phyloP scores from a whole-genome alignment of 2,113 vertebrate species.

The Mugil cephalus region DNA sequence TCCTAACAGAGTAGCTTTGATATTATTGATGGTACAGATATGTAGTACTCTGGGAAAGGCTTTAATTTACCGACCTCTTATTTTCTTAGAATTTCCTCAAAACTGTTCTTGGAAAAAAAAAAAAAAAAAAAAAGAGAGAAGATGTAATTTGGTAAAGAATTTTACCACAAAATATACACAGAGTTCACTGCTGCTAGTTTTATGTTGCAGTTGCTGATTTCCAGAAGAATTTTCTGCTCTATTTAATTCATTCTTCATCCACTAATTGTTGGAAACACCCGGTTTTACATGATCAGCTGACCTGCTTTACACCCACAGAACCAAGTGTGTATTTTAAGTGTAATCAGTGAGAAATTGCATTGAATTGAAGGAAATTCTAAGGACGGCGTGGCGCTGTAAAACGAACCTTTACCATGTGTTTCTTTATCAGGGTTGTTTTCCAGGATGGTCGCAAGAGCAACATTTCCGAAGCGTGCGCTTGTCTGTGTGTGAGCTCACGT shows the following conservation, averaged over 20 bases:
- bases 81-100: constrained; percentile 19
- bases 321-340: not conserved
- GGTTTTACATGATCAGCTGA: not conserved
- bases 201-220: not conserved
- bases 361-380: not conserved
- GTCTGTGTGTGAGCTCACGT: constrained; percentile 47
- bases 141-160: not conserved
- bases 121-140: no score
- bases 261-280: not conserved
- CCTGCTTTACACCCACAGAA: not conserved
- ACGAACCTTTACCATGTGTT: constrained; percentile 13
- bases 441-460: constrained; percentile 43
- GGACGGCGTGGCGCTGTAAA: constrained; percentile 17
- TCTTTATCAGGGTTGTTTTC: constrained; percentile 64
- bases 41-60: constrained; percentile 44
- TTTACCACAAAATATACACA: not conserved
- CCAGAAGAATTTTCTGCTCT: not conserved
- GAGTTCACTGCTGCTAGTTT: not conserved
- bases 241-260: not conserved
- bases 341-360: not conserved
- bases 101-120: not conserved
- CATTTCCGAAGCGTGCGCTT: constrained; percentile 31
- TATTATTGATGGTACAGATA: constrained; percentile 55
- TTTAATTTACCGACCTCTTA: constrained; percentile 36
- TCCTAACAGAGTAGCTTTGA: constrained; percentile 50